Evolutionary conservation across 2,113 vertebrate genomes (phyloP).

Genomic region (Sinocyclocheilus anophthalmus): DNA sequence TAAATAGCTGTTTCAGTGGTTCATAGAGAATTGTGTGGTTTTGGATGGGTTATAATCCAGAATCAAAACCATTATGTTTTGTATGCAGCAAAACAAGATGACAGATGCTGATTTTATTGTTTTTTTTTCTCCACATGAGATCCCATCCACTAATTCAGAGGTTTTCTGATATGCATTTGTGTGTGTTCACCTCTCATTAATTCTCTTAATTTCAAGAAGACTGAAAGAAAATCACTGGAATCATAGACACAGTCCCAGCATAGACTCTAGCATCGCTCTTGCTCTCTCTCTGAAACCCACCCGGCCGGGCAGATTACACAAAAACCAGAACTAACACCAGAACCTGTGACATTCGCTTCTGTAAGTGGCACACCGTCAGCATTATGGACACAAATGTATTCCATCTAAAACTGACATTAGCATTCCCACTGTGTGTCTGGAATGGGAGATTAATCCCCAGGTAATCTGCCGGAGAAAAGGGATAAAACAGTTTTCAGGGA

Average conservation of each 20-base stretch:
- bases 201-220: slow-evolving; percentile 9
- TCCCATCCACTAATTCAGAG: not conserved
- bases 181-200: not conserved
- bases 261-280: not conserved
- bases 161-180: not conserved
- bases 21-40: not conserved
- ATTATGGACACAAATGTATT: slow-evolving; percentile 42
- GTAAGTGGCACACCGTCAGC: slow-evolving; percentile 32
- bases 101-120: not conserved
- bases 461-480: slow-evolving; percentile 32
- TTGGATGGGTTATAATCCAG: not conserved
- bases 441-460: slow-evolving; percentile 42
- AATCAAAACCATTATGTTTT: not conserved
- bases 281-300: not conserved
- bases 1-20: not conserved
- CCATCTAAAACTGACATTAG: slow-evolving; percentile 40
- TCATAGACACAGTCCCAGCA: slow-evolving; percentile 5
- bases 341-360: slow-evolving; percentile 40
- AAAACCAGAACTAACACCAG: slow-evolving; percentile 39
- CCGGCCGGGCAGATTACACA: slow-evolving; percentile 36
- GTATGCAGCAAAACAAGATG: not conserved
- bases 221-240: slow-evolving; percentile 17
- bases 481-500: slow-evolving; percentile 14
- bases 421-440: slow-evolving; percentile 39
- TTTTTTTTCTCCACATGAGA: not conserved